Conservation (phyloP, 2,888 invertebrate genomes). For the Pseudococcus viburni region DNA sequence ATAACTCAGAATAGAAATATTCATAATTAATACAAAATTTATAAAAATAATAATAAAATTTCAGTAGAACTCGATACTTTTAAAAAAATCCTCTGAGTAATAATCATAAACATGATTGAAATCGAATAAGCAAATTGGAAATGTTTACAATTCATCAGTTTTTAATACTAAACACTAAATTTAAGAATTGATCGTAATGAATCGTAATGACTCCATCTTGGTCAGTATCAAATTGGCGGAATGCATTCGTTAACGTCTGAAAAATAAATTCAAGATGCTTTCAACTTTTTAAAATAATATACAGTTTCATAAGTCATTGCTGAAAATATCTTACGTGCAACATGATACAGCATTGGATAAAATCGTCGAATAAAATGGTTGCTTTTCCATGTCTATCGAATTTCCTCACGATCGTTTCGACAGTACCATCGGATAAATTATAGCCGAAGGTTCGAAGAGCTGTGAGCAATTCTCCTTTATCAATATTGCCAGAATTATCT, state of each 20-base stretch:
- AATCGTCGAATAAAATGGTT: constrained; percentile 96
- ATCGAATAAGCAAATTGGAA: neutral
- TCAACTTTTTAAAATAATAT: neutral
- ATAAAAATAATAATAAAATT: neutral
- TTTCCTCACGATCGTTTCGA: constrained; percentile 87
- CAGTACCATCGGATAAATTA: constrained; percentile 85
- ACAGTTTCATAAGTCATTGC: neutral
- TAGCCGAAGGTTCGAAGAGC: constrained; percentile 94
- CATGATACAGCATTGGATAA: constrained; percentile 95
- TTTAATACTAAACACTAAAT: constrained; percentile 79
- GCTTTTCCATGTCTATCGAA: constrained; percentile 94
- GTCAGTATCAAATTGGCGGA: constrained; percentile 90
- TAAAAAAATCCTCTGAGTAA: neutral
- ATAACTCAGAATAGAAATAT: neutral
- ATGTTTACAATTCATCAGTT: constrained; percentile 61
- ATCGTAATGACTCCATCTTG: constrained; percentile 96
- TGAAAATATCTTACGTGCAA: constrained; percentile 83
- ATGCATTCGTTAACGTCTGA: constrained; percentile 81
- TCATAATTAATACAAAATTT: neutral
- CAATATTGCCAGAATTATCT: constrained; percentile 94
- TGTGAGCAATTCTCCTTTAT: constrained; percentile 88
- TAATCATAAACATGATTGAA: neutral
- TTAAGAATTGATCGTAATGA: constrained; percentile 95
- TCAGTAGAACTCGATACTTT: neutral
- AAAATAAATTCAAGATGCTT: neutral